phyloP scores from a whole-genome alignment of 2,797 vertebrate species.

The Podarcis lilfordi region DNA sequence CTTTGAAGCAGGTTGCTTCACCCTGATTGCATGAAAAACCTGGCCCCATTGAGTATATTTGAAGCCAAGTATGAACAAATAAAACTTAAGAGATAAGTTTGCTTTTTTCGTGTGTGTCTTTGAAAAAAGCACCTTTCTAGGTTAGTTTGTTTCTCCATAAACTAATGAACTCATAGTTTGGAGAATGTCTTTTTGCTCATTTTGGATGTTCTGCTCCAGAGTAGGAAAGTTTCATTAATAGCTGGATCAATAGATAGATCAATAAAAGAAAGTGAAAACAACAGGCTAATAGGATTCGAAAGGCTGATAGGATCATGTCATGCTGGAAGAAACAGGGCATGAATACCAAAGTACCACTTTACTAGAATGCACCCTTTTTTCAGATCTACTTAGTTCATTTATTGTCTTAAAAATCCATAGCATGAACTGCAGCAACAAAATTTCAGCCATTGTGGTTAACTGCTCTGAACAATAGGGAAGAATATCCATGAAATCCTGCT shows the following conservation, averaged over 20 bases:
- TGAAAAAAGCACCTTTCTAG: neutral
- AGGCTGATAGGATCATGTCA: conserved; percentile 39
- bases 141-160: conserved; percentile 39
- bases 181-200: conserved; percentile 48
- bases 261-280: conserved; percentile 59
- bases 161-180: conserved; percentile 15
- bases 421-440: conserved; percentile 46
- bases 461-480: conserved; percentile 17
- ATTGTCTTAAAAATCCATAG: conserved; percentile 34
- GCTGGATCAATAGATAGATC: conserved; percentile 56
- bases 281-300: conserved; percentile 50
- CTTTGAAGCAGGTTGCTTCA: neutral
- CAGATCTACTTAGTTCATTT: conserved; percentile 42
- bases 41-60: neutral
- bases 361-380: conserved; percentile 1
- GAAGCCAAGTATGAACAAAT: neutral
- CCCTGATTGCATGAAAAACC: neutral
- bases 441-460: conserved; percentile 27
- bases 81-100: neutral
- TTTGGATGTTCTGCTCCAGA: conserved; percentile 32
- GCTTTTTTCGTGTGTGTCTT: too few relatives aligned
- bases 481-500: conserved; percentile 42
- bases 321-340: neutral
- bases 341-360: conserved; percentile 10
- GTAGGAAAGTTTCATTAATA: conserved; percentile 64